A percentile compares a stretch with the other conserved stretches of the same genome.
phyloP scores from a whole-genome alignment of 2,797 vertebrate genomes.

The Craterocephalus amniculus region DNA sequence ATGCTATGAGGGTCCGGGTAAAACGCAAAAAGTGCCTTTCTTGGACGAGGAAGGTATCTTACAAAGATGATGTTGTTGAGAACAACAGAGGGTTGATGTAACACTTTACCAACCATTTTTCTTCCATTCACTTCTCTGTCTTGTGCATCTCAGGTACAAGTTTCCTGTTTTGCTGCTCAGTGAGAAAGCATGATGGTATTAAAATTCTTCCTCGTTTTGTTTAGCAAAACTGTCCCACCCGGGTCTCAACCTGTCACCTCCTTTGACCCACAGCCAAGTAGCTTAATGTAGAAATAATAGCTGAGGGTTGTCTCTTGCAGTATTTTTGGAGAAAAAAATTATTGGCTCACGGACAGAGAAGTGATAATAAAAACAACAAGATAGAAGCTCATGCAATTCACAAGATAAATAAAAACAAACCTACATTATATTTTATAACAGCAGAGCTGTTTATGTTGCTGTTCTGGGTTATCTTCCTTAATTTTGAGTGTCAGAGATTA shows the following conservation, averaged over 20 bases:
- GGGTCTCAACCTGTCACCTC: conserved; percentile 68
- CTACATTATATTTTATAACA: background rate
- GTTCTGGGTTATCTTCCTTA: background rate
- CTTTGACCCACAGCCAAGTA: conserved; percentile 60
- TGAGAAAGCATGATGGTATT: conserved; percentile 63
- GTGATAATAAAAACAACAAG: conserved; percentile 20
- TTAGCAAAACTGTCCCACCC: conserved; percentile 69
- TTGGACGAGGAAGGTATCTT: background rate
- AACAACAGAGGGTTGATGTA: background rate
- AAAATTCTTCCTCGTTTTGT: conserved; percentile 77
- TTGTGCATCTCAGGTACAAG: conserved; percentile 48
- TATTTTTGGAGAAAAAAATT: conserved; percentile 38
- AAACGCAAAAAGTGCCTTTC: background rate
- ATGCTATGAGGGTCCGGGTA: no score
- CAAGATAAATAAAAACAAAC: background rate
- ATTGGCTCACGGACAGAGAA: conserved; percentile 22
- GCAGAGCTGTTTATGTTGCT: background rate
- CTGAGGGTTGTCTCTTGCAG: conserved; percentile 27
- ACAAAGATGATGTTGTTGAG: no score
- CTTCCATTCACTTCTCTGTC: conserved; percentile 40
- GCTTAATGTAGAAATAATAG: conserved; percentile 48
- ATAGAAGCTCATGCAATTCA: background rate
- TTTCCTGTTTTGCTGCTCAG: conserved; percentile 74
- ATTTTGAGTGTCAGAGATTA: background rate
- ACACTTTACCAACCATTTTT: conserved; percentile 22